A percentile compares a stretch with the other conserved stretches of the same genome.
Conservation (phyloP, 2,888 invertebrate genomes). For the Notodonta ziczac region DNA sequence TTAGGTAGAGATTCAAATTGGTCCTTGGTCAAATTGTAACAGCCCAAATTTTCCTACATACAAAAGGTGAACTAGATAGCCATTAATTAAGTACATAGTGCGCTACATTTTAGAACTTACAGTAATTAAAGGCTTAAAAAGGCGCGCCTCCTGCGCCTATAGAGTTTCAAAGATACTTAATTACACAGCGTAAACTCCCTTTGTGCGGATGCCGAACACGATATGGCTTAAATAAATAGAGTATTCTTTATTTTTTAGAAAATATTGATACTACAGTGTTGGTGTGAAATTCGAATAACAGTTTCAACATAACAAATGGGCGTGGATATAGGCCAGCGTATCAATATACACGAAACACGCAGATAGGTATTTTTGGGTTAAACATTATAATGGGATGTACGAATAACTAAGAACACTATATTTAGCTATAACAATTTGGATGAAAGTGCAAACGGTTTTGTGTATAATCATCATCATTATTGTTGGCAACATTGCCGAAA, state of each 20-base stretch:
- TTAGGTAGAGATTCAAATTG: neutral
- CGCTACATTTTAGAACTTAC: conserved; percentile 21
- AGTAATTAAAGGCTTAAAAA: conserved; percentile 38
- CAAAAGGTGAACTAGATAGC: conserved; percentile 18
- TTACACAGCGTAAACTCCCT: conserved; percentile 24
- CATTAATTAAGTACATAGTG: conserved; percentile 32
- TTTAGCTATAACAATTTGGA: too few species aligned
- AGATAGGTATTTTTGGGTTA: neutral
- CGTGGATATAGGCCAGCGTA: neutral
- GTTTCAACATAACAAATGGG: neutral
- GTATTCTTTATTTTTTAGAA: neutral
- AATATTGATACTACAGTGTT: neutral
- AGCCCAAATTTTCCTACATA: neutral
- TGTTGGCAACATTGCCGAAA: too few species aligned
- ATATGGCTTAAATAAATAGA: conserved; percentile 12
- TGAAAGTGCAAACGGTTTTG: too few species aligned
- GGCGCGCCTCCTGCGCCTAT: conserved; percentile 21
- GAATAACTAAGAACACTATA: neutral
- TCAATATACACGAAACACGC: neutral
- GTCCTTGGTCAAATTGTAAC: neutral
- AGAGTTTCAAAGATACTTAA: conserved; percentile 37
- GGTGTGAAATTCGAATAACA: neutral
- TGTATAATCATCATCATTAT: too few species aligned
- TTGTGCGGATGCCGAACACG: conserved; percentile 15
- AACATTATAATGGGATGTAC: neutral